Percentiles rank a stretch among this genome's conserved stretches.
Conservation (phyloP, 2,888 invertebrate species). For the Polyommatus icarus region DNA sequence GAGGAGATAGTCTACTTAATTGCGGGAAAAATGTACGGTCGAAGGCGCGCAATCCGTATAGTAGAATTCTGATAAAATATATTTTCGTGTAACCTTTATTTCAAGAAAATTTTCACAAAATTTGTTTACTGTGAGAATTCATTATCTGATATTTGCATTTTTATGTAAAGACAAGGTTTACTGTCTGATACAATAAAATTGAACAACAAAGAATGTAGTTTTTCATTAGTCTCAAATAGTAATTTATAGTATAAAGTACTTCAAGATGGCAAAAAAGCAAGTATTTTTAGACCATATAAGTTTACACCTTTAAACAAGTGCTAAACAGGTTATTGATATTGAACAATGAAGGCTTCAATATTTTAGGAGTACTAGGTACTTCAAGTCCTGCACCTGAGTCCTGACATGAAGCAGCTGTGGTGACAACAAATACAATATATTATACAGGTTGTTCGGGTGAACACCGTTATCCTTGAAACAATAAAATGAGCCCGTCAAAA, state of each 20-base stretch:
- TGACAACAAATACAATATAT: background rate
- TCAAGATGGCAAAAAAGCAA: too few relatives aligned
- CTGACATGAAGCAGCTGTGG: background rate
- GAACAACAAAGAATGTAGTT: background rate
- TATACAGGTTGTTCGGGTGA: too few relatives aligned
- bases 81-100: background rate
- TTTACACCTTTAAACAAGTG: background rate
- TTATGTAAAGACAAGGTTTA: background rate
- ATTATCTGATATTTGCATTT: constrained; percentile 12
- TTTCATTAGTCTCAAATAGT: too few relatives aligned
- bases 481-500: too few relatives aligned
- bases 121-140: background rate
- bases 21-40: too few relatives aligned
- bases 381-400: background rate
- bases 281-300: too few relatives aligned
- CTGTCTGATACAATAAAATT: background rate
- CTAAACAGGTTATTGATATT: background rate
- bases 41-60: too few relatives aligned
- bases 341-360: background rate
- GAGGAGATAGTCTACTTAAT: too few relatives aligned
- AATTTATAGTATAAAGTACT: too few relatives aligned
- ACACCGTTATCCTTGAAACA: too few relatives aligned
- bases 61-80: too few relatives aligned
- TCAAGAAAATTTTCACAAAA: background rate
- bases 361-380: background rate